phyloP scores from a whole-genome alignment of 2,113 vertebrate genomes.

The Picathartes gymnocephalus region DNA sequence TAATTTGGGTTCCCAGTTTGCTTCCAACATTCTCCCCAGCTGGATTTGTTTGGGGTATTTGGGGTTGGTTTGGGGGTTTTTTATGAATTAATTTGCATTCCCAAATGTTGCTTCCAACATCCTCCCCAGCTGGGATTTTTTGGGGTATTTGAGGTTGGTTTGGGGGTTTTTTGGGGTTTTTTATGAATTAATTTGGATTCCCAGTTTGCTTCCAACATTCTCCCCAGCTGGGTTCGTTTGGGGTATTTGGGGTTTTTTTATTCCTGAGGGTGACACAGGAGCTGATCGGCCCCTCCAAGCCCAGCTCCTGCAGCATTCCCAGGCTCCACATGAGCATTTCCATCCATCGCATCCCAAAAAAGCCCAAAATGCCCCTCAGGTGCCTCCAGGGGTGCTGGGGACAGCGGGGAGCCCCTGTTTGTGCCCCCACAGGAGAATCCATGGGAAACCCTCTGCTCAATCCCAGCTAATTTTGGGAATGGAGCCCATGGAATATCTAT shows the following conservation, averaged over 20 bases:
- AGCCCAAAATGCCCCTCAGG: background rate
- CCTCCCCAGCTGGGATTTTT: too few relatives aligned
- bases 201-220: too few relatives aligned
- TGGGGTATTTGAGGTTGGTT: too few relatives aligned
- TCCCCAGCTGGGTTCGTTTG: too few relatives aligned
- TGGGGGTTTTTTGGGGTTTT: too few relatives aligned
- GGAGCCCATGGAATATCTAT: background rate
- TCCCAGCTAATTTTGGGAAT: background rate
- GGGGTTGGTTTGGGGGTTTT: too few relatives aligned
- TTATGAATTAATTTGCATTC: too few relatives aligned
- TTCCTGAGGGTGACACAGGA: accelerated
- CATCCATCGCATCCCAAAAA: background rate
- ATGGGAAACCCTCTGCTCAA: accelerated
- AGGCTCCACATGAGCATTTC: background rate
- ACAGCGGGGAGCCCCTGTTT: accelerated
- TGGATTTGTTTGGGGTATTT: too few relatives aligned
- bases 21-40: too few relatives aligned
- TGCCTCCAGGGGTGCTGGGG: background rate
- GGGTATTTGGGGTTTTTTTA: accelerated
- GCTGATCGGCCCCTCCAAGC: background rate
- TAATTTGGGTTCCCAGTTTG: too few relatives aligned
- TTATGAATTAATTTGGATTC: too few relatives aligned
- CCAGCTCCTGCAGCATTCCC: background rate
- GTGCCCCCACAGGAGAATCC: background rate
- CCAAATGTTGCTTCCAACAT: background rate